phyloP scores from a whole-genome alignment of 2,888 invertebrate genomes.

The Allolobophora icterica region DNA sequence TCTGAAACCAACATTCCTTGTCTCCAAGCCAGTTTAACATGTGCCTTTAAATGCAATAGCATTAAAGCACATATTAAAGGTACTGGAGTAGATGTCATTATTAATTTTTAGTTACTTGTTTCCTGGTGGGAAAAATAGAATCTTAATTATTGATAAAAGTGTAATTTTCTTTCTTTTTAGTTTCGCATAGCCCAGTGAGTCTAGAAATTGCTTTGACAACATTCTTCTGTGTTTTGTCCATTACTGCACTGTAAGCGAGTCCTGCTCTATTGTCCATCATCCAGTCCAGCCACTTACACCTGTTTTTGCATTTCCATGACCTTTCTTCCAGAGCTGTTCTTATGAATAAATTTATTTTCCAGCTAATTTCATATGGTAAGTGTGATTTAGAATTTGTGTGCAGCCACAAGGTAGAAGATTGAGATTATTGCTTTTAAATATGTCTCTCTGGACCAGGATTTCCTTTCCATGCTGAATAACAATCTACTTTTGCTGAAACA shows the following conservation, averaged over 20 bases:
- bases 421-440: neutral
- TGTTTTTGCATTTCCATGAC: neutral
- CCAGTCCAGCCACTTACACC: neutral
- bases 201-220: neutral
- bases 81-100: too few relatives aligned
- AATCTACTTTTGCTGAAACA: too few relatives aligned
- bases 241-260: neutral
- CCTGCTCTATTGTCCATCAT: neutral
- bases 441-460: too few relatives aligned
- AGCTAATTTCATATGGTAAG: neutral
- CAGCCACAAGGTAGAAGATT: neutral
- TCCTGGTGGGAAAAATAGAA: too few relatives aligned
- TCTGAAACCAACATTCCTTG: too few relatives aligned
- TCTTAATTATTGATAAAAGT: too few relatives aligned
- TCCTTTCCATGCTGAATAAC: too few relatives aligned
- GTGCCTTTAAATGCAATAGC: too few relatives aligned
- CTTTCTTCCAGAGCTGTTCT: neutral
- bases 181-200: neutral
- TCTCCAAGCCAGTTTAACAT: too few relatives aligned
- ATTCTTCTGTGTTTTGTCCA: neutral
- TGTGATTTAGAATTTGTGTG: neutral
- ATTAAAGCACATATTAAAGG: too few relatives aligned
- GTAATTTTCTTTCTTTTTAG: too few relatives aligned
- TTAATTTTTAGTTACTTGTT: too few relatives aligned
- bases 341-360: neutral